Evolutionary conservation across 1,140 invertebrate species (phyloP).

Genomic region (Drosophila parvula): DNA sequence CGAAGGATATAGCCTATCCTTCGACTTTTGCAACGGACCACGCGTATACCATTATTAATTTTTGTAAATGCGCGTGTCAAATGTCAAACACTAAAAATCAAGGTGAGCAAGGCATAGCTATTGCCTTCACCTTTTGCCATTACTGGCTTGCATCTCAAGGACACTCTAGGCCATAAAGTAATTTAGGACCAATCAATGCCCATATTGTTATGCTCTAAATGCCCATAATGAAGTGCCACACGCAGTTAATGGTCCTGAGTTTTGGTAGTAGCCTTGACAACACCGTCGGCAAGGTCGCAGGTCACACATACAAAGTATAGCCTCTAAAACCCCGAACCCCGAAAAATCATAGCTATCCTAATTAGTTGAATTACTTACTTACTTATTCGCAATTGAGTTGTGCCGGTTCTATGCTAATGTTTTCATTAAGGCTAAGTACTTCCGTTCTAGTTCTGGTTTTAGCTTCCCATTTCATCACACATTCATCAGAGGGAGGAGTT

Average conservation of each 20-base stretch:
- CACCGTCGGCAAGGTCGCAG: slow-evolving; percentile 55
- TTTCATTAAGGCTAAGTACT: slow-evolving; percentile 65
- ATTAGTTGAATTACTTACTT: slow-evolving; percentile 51
- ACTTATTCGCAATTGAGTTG: slow-evolving; percentile 61
- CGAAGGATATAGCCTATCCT: slow-evolving; percentile 23
- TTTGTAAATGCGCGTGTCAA: slow-evolving; percentile 79
- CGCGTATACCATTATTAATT: slow-evolving; percentile 76
- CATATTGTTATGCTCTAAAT: slow-evolving; percentile 68
- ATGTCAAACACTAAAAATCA: slow-evolving; percentile 76
- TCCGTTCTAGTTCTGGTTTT: slow-evolving; percentile 53
- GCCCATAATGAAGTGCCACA: slow-evolving; percentile 82
- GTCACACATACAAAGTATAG: slow-evolving; percentile 24
- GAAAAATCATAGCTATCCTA: slow-evolving; percentile 35
- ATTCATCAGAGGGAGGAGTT: slow-evolving; percentile 14
- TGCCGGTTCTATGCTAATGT: slow-evolving; percentile 48
- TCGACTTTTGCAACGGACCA: slow-evolving; percentile 26
- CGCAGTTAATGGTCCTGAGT: slow-evolving; percentile 72
- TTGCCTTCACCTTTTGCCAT: slow-evolving; percentile 38
- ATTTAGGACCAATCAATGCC: slow-evolving; percentile 63
- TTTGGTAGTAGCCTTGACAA: slow-evolving; percentile 59
- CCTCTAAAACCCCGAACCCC: neutral
- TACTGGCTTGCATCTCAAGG: slow-evolving; percentile 48
- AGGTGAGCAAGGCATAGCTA: slow-evolving; percentile 43
- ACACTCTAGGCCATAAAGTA: slow-evolving; percentile 58
- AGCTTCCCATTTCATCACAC: slow-evolving; percentile 8